Percentiles rank a stretch among this genome's conserved stretches.
Conservation (phyloP, 2,888 invertebrate genomes). For the Hirtodrosophila trivittata region DNA sequence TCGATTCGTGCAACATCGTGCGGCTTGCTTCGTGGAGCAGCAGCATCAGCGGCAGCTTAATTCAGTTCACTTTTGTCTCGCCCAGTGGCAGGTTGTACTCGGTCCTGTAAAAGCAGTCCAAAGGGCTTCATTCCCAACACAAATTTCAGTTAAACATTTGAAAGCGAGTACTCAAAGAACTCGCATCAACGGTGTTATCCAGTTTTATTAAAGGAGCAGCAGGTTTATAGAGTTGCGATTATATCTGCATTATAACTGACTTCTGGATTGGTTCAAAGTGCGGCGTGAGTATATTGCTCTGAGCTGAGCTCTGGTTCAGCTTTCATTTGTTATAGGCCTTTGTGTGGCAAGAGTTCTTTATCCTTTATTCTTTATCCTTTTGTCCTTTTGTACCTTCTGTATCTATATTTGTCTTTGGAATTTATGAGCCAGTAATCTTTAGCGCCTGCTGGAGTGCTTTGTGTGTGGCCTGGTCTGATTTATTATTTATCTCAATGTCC, state of each 20-base stretch:
- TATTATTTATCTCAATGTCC: conserved; percentile 34
- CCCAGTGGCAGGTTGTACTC: conserved; percentile 65
- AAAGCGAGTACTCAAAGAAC: conserved; percentile 26
- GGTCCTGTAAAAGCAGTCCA: conserved; percentile 5
- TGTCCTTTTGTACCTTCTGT: too few relatives aligned
- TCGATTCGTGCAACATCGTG: conserved; percentile 19
- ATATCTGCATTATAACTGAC: too few relatives aligned
- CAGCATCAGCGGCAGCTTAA: conserved; percentile 42
- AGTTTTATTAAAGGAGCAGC: conserved; percentile 1
- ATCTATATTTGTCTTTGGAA: conserved; percentile 9
- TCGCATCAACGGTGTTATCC: conserved; percentile 8
- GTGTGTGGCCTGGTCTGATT: conserved; percentile 22
- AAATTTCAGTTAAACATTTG: conserved; percentile 52
- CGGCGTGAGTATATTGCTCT: too few relatives aligned
- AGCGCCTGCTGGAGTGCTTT: conserved; percentile 19
- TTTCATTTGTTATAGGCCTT: too few relatives aligned
- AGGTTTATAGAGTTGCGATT: too few relatives aligned
- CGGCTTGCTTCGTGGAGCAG: conserved; percentile 15
- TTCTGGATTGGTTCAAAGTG: too few relatives aligned
- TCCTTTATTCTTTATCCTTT: too few relatives aligned
- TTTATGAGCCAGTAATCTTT: conserved; percentile 25
- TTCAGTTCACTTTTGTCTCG: conserved; percentile 65
- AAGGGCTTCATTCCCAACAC: conserved; percentile 17
- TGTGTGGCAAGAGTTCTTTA: too few relatives aligned
- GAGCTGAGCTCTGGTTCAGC: background rate